phyloP scores from a whole-genome alignment of 2,797 vertebrate genomes.

The Catamblyrhynchus diadema region DNA sequence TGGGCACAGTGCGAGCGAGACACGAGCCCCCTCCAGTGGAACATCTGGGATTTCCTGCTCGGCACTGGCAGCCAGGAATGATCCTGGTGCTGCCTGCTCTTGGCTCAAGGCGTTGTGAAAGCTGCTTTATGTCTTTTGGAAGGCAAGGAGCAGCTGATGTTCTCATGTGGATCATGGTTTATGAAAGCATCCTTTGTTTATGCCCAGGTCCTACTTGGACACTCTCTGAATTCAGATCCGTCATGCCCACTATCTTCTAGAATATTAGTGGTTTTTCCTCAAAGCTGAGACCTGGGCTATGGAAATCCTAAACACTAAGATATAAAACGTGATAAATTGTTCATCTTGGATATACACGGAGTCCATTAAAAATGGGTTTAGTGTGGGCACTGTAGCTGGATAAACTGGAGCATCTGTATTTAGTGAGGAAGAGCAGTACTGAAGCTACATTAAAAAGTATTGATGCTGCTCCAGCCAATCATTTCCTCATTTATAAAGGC shows the following conservation, averaged over 20 bases:
- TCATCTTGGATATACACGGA: not conserved
- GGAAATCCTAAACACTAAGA: not conserved
- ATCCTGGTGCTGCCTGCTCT: not conserved
- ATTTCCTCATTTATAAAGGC: not conserved
- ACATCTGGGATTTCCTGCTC: not conserved
- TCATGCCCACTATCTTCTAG: not conserved
- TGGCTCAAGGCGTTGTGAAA: not conserved
- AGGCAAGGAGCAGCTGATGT: not conserved
- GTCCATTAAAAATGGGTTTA: not conserved
- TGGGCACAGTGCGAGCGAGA: not conserved
- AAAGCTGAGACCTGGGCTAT: not conserved
- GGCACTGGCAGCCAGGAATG: not conserved
- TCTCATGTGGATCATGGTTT: not conserved
- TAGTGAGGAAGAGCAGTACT: not conserved
- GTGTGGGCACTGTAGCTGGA: not conserved
- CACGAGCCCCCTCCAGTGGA: constrained; percentile 40
- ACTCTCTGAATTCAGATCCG: not conserved
- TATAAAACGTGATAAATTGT: not conserved
- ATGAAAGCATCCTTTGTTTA: not conserved
- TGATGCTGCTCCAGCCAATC: not conserved
- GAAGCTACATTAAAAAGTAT: not conserved
- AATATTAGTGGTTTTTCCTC: not conserved
- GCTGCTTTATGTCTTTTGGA: not conserved
- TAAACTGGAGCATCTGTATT: not conserved
- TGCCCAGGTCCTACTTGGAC: not conserved